phyloP scores from a whole-genome alignment of 2,797 vertebrate genomes.

The Coluber constrictor region DNA sequence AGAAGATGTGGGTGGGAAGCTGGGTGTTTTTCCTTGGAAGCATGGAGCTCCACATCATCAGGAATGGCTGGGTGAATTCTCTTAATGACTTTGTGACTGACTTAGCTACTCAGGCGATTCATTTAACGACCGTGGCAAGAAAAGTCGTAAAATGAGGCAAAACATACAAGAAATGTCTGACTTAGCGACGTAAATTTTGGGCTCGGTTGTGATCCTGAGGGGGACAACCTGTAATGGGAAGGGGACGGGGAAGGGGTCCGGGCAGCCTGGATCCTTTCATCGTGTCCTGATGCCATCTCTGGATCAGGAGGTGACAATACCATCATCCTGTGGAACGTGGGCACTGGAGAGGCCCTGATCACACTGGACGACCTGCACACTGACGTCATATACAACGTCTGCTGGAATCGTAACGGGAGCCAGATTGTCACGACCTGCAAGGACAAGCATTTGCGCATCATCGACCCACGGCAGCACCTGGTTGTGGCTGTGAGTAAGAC shows the following conservation, averaged over 20 bases:
- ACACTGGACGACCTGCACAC: slow-evolving; percentile 88
- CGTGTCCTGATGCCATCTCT: background rate
- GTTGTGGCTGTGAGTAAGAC: slow-evolving; percentile 86
- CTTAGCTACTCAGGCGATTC: too few relatives aligned
- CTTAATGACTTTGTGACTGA: too few relatives aligned
- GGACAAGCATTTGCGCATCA: slow-evolving; percentile 90
- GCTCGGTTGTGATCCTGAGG: rapidly evolving
- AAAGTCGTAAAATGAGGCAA: background rate
- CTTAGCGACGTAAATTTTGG: background rate
- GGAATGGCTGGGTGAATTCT: too few relatives aligned
- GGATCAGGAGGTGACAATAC: slow-evolving; percentile 88
- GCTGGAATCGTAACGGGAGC: slow-evolving; percentile 96
- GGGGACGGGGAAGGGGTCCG: background rate
- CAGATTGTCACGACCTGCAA: slow-evolving; percentile 95
- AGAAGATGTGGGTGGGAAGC: too few relatives aligned
- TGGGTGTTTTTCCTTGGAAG: too few relatives aligned
- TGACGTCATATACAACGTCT: slow-evolving; percentile 95
- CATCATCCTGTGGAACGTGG: slow-evolving; percentile 97
- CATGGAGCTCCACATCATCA: too few relatives aligned
- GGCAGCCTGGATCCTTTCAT: background rate
- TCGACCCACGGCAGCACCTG: slow-evolving; percentile 90
- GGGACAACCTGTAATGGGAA: background rate
- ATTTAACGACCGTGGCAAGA: too few relatives aligned
- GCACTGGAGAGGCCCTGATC: slow-evolving; percentile 89
- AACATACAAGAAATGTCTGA: too few relatives aligned